Base-by-base conservation (phyloP, 2,888 invertebrate species). In the Nemurella pictetii region DNA sequence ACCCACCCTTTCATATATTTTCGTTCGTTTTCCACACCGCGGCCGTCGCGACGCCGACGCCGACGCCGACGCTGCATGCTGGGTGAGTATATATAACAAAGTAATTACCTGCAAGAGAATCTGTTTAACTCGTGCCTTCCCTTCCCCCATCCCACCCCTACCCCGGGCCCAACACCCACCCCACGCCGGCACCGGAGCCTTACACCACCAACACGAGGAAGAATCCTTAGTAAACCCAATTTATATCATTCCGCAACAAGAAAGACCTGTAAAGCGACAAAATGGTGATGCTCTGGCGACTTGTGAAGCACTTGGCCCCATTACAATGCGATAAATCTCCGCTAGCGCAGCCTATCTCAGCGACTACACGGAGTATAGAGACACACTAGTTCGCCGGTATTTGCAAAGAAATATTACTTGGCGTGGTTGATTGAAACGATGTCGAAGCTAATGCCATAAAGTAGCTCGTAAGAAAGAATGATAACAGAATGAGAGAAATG, bases 221-320 rank as follows among this genome's bases (percentile, higher is more conserved):
- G 85, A 85, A 85, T 85, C 85, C 85, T 83, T 83, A 82, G 87
- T 89, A 89, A 90, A 89, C 89, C 90, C 90, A 89, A 90, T 90
- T 90, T 90, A 90, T 90, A 90, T 89, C 89, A 89, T 89, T 89
- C 88, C 89, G 89, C 89, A 89, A 90, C 89, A 90, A 90, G 90
- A 89, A 89, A 89, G 89, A 89, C 89, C 89, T 89, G 89, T 88
- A 85, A 80, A 90, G 91, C 91, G 91, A 91, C 92, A 92, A 92
- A 91, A 91, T 91, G 92, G 92, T 92, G 92, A 92, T 92, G 91
- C 91, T 90, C 90, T 90, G 92, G 91, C 92, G 92, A 92, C 92
- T 92, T 91, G 92, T 91, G 92, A 92, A 92, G 91, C 92, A 92
- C 92, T 92, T 92, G 92, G 92, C 92, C 92, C 92, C 92, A 92